A percentile compares a stretch with the other conserved stretches of the same genome.
Conservation (phyloP, 2,113 vertebrate species). For the Gopherus flavomarginatus region DNA sequence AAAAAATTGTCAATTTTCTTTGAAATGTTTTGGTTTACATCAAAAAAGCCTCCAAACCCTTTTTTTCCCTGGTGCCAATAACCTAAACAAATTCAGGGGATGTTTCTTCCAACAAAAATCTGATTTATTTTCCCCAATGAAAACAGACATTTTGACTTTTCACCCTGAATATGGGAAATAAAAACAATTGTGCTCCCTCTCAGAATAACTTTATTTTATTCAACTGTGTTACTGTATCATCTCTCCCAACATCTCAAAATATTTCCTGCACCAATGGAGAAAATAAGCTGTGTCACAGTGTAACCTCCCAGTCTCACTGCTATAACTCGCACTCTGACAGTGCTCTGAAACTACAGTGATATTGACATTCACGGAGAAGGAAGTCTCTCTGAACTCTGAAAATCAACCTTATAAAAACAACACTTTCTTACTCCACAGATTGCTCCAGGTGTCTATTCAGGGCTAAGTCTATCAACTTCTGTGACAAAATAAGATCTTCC, state of each 20-base stretch:
- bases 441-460: background rate
- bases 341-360: background rate
- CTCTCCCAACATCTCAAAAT: background rate
- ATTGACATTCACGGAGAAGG: background rate
- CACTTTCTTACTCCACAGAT: background rate
- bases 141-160: background rate
- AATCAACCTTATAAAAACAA: background rate
- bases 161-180: background rate
- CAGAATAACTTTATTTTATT: background rate
- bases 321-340: background rate
- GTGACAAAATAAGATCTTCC: background rate
- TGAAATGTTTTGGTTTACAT: background rate
- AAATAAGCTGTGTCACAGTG: background rate
- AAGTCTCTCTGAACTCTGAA: background rate
- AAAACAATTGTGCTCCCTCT: background rate
- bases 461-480: background rate
- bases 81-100: background rate
- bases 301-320: background rate
- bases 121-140: background rate
- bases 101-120: background rate
- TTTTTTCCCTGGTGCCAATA: background rate
- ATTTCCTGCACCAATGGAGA: background rate
- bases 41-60: background rate
- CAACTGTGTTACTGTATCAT: background rate
- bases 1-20: background rate